phyloP scores from a whole-genome alignment of 2,888 invertebrate species.

The Drosophila bunnanda region DNA sequence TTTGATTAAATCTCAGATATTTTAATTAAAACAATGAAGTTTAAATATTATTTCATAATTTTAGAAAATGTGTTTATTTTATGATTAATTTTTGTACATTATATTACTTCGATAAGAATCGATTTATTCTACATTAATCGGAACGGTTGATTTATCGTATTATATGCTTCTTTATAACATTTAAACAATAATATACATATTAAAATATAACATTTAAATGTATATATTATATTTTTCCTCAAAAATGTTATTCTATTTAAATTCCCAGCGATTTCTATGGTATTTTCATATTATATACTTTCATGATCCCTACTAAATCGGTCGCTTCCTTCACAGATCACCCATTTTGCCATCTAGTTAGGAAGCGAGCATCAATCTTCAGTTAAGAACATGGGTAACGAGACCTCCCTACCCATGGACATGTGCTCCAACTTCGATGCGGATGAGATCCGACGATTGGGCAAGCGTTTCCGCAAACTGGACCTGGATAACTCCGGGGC shows the following conservation, averaged over 20 bases:
- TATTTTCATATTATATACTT: not conserved
- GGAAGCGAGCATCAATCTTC: not conserved
- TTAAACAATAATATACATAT: not conserved
- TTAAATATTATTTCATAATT: too few species aligned
- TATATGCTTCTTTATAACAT: not conserved
- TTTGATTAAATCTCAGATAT: not conserved
- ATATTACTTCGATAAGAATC: not conserved
- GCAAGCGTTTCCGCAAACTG: slow-evolving; percentile 99
- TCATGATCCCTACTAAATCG: not conserved
- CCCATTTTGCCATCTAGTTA: slow-evolving; percentile 5
- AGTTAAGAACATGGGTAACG: slow-evolving; percentile 59
- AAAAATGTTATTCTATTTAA: too few species aligned
- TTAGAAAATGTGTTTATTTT: too few species aligned
- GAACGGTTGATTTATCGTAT: too few species aligned
- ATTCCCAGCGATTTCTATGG: not conserved
- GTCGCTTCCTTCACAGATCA: not conserved
- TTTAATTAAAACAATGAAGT: not conserved
- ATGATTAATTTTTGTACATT: too few species aligned
- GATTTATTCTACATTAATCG: not conserved
- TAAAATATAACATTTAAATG: too few species aligned
- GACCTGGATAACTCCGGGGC: slow-evolving; percentile 99
- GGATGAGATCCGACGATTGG: slow-evolving; percentile 99
- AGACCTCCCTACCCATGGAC: slow-evolving; percentile 71
- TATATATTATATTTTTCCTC: too few species aligned
- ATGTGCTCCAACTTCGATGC: slow-evolving; percentile 90